Percentiles rank a stretch among this genome's conserved stretches.
Conservation (phyloP, 2,888 invertebrate genomes). For the Morpho helenor region DNA sequence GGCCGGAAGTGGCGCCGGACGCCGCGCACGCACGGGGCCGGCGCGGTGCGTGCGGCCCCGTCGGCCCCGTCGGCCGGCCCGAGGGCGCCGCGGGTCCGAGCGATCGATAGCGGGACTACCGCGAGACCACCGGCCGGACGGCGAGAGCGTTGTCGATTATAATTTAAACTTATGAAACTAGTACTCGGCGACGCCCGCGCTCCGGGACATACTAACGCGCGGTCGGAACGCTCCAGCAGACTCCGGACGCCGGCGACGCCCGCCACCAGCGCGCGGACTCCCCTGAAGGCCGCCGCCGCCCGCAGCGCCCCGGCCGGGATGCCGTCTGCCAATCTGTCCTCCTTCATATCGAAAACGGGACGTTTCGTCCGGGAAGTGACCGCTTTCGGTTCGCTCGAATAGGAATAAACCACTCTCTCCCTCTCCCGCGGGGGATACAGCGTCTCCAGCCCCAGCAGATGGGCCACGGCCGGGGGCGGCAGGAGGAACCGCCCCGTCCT, state of each 20-base stretch:
- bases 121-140: neutral
- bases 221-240: slow-evolving; percentile 31
- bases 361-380: slow-evolving; percentile 48
- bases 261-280: slow-evolving; percentile 52
- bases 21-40: too few species aligned
- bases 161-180: too few species aligned
- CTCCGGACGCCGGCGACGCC: slow-evolving; percentile 51
- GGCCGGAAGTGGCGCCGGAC: too few species aligned
- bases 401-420: slow-evolving; percentile 79
- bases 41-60: too few species aligned
- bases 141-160: neutral
- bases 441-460: slow-evolving; percentile 78
- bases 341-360: slow-evolving; percentile 32
- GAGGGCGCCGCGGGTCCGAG: too few species aligned
- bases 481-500: slow-evolving; percentile 88
- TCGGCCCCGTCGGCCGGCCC: too few species aligned
- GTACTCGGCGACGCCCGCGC: too few species aligned
- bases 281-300: slow-evolving; percentile 30
- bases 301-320: neutral
- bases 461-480: slow-evolving; percentile 86
- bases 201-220: slow-evolving; percentile 25
- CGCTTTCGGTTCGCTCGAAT: slow-evolving; percentile 82
- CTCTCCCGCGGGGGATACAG: slow-evolving; percentile 51
- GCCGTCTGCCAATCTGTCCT: slow-evolving; percentile 3
- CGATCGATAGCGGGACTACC: slow-evolving; percentile 12